phyloP scores from a whole-genome alignment of 2,888 invertebrate species.

The Drosophila parthenogenetica region DNA sequence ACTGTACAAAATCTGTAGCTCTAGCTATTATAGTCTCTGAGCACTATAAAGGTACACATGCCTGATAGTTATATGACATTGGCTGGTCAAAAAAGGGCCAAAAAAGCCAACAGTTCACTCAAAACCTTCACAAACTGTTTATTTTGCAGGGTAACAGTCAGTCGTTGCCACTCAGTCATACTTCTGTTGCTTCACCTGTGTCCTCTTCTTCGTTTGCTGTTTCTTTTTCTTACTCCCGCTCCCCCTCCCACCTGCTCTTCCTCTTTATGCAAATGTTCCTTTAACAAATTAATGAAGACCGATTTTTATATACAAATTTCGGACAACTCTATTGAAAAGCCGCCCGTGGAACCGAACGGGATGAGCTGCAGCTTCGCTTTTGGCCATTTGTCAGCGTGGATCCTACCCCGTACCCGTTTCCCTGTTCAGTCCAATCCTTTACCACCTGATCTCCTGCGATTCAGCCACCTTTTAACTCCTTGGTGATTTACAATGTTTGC shows the following conservation, averaged over 20 bases:
- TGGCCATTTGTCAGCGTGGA: conserved; percentile 53
- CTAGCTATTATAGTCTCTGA: too few species aligned
- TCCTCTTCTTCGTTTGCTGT: background rate
- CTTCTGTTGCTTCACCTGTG: background rate
- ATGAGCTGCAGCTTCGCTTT: conserved; percentile 4
- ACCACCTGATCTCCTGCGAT: conserved; percentile 6
- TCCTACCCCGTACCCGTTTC: too few species aligned
- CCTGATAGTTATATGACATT: too few species aligned
- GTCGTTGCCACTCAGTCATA: background rate
- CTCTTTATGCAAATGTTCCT: conserved; percentile 50
- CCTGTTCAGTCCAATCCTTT: background rate
- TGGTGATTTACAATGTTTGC: conserved; percentile 64
- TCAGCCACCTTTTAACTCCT: background rate
- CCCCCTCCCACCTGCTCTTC: background rate
- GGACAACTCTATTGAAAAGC: conserved; percentile 66
- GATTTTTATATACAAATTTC: conserved; percentile 67
- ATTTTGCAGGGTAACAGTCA: conserved; percentile 11
- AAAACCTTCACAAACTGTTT: too few species aligned
- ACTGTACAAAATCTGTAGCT: too few species aligned
- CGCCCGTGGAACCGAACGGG: conserved; percentile 1
- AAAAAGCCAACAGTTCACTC: too few species aligned
- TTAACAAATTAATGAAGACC: conserved; percentile 65
- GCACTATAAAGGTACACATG: too few species aligned
- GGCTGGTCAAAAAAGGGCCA: too few species aligned
- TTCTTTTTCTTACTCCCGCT: too few species aligned